phyloP scores from a whole-genome alignment of 2,797 vertebrate species.

The Jordanella pulchra region DNA sequence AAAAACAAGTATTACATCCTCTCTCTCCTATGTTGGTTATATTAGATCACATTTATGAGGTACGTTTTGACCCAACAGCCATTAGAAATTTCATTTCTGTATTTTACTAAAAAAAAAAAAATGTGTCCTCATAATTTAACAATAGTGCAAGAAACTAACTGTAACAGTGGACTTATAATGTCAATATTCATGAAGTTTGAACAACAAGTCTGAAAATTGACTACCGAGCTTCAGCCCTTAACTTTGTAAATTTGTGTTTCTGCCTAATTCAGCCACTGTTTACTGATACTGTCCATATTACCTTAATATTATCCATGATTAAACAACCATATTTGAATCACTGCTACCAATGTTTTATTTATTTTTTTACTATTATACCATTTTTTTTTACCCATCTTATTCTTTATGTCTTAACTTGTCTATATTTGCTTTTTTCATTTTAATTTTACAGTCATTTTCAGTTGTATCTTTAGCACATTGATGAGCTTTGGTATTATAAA shows the following conservation, averaged over 20 bases:
- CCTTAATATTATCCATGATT: not conserved
- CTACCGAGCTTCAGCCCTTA: not conserved
- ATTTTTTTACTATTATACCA: no score
- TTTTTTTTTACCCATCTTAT: no score
- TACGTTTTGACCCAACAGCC: not conserved
- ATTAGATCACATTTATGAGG: not conserved
- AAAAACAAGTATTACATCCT: not conserved
- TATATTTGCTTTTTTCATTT: no score
- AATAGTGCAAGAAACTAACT: not conserved
- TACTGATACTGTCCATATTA: not conserved
- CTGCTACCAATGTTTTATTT: not conserved
- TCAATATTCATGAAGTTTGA: not conserved
- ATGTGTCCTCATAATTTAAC: not conserved
- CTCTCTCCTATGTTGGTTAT: no score
- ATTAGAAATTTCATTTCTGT: not conserved
- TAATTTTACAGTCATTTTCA: no score
- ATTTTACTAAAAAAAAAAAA: not conserved
- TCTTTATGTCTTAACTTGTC: no score
- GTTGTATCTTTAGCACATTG: no score
- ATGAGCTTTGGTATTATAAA: no score
- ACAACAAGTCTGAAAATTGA: not conserved
- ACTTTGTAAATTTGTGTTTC: no score
- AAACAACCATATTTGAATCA: not conserved
- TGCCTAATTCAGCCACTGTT: not conserved
- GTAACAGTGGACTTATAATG: not conserved